A percentile compares a stretch with the other conserved stretches of the same genome.
Conservation (phyloP, 1,140 invertebrate species). For the Drosophila quadrilineata region DNA sequence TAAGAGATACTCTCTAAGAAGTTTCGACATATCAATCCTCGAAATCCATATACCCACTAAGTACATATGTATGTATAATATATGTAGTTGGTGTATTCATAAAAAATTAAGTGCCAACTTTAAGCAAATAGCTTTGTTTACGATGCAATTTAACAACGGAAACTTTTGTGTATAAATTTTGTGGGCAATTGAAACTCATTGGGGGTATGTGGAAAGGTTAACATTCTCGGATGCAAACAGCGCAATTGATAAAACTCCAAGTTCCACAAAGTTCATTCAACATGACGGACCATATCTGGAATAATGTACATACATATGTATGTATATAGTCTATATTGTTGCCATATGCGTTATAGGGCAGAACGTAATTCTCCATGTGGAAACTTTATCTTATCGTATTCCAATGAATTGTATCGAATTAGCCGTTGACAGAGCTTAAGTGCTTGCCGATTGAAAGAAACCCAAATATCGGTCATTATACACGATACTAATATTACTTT, state of each 20-base stretch:
- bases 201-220: background rate
- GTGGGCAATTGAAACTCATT: no score
- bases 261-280: constrained; percentile 23
- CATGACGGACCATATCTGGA: constrained; percentile 20
- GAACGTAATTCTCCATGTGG: background rate
- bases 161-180: constrained; percentile 11
- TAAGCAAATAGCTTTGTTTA: constrained; percentile 3
- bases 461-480: background rate
- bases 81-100: background rate
- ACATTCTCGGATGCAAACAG: background rate
- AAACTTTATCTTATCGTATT: constrained; percentile 32
- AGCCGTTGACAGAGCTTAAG: constrained; percentile 23
- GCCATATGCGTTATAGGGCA: constrained; percentile 9
- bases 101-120: background rate
- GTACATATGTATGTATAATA: background rate
- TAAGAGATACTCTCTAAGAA: no score
- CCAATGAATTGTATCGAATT: constrained; percentile 27
- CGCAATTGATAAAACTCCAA: background rate
- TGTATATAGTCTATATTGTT: no score
- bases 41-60: background rate
- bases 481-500: background rate
- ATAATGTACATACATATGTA: constrained; percentile 22
- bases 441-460: constrained; percentile 10
- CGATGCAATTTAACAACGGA: background rate
- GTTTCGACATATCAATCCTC: background rate